Conservation (phyloP, 2,888 invertebrate genomes). For the Hyalella azteca region DNA sequence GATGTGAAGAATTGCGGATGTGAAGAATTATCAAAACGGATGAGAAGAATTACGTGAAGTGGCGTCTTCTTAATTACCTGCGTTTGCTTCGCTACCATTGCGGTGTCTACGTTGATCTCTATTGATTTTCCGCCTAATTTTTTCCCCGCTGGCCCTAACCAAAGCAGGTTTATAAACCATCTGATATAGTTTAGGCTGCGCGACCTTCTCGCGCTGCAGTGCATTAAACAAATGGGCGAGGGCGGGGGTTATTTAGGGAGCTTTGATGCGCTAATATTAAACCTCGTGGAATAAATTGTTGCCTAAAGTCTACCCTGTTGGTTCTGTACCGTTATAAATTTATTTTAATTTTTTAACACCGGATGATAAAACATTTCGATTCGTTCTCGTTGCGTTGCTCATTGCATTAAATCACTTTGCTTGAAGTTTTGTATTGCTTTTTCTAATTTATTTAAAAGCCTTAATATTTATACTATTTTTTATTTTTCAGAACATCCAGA, state of each 20-base stretch:
- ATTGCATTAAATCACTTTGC: background rate
- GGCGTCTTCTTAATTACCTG: too few species aligned
- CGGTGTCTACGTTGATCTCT: too few species aligned
- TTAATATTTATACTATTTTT: background rate
- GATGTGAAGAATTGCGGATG: background rate
- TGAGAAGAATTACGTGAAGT: background rate
- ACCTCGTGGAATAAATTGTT: background rate
- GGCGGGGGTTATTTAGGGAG: too few species aligned
- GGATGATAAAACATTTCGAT: background rate
- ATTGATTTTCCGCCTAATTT: too few species aligned
- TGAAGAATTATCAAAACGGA: background rate
- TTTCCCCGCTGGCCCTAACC: too few species aligned
- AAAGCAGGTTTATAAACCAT: too few species aligned
- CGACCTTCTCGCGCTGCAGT: too few species aligned
- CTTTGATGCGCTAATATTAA: background rate
- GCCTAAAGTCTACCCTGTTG: too few species aligned
- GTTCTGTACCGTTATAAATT: too few species aligned
- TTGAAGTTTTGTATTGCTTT: background rate
- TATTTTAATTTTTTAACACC: background rate
- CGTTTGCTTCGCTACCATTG: too few species aligned
- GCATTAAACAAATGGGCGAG: too few species aligned
- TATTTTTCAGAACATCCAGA: slow-evolving; percentile 56
- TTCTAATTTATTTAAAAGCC: background rate
- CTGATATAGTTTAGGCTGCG: too few species aligned
- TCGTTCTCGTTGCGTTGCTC: background rate